Conservation (phyloP, 2,113 vertebrate species). For the Hypomesus transpacificus region DNA sequence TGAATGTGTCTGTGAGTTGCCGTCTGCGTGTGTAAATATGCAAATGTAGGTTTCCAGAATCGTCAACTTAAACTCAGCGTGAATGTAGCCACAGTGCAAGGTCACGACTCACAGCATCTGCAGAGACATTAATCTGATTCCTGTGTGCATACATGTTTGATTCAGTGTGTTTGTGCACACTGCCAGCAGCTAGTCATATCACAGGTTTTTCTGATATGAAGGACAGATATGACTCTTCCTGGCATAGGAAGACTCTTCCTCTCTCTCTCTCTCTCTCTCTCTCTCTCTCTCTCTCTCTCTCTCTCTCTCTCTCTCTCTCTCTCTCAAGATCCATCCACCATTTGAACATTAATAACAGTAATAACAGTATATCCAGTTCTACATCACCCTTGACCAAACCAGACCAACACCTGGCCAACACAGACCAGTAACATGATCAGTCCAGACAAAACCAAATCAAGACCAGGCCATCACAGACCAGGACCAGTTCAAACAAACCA, state of each 20-base stretch:
- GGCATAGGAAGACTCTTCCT: too few species aligned
- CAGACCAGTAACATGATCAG: too few species aligned
- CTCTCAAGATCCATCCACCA: background rate
- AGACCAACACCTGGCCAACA: too few species aligned
- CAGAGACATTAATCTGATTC: conserved; percentile 29
- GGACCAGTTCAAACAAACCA: too few species aligned
- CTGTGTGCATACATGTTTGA: conserved; percentile 19
- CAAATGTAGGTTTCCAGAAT: conserved; percentile 1
- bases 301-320: conserved; percentile 34
- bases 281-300: conserved; percentile 33
- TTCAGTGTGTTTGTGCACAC: conserved; percentile 33
- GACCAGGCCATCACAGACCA: too few species aligned
- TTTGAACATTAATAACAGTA: too few species aligned
- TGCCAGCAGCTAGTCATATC: conserved; percentile 25
- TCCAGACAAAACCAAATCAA: too few species aligned
- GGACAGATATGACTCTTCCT: background rate
- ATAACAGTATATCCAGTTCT: too few species aligned
- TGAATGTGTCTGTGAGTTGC: background rate
- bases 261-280: conserved; percentile 6
- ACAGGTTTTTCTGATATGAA: conserved; percentile 19
- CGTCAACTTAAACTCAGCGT: conserved; percentile 35
- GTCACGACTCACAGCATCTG: conserved; percentile 15
- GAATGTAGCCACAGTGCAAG: conserved; percentile 44
- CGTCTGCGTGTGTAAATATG: background rate
- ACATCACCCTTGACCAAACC: too few species aligned